These are phyloP conservation scores for Calephelis perditalis DNA, from an alignment of 2,888 invertebrate genomes.

Conservation along the genomic window DNA sequence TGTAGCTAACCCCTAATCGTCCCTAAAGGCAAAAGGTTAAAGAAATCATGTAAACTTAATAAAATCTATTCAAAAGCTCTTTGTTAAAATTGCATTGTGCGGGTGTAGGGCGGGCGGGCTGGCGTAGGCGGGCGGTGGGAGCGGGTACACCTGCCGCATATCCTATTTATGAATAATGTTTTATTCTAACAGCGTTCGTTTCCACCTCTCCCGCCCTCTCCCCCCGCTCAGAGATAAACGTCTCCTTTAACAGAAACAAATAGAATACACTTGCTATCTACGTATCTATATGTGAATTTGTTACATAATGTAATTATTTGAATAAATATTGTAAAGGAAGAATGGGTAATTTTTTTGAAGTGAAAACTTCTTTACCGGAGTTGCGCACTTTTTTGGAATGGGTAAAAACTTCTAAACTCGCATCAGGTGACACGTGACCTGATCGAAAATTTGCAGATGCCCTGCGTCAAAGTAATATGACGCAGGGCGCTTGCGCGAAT, in stretches of 20 bases:
- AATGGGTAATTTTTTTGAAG: too few species aligned
- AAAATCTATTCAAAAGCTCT: slow-evolving; percentile 23
- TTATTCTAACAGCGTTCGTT: slow-evolving; percentile 75
- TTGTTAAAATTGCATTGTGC: slow-evolving; percentile 37
- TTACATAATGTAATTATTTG: not conserved
- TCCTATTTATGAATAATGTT: slow-evolving; percentile 78
- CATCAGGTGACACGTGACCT: too few species aligned
- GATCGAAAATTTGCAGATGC: too few species aligned
- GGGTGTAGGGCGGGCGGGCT: slow-evolving; percentile 28
- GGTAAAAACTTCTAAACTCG: too few species aligned
- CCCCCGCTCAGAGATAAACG: slow-evolving; percentile 22
- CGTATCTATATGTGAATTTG: slow-evolving; percentile 4
- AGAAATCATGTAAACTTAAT: slow-evolving; percentile 11
- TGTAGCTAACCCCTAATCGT: too few species aligned
- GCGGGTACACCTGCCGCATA: slow-evolving; percentile 59
- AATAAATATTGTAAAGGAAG: too few species aligned
- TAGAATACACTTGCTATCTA: slow-evolving; percentile 2
- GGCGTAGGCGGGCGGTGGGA: slow-evolving; percentile 29
- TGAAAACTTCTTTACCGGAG: too few species aligned
- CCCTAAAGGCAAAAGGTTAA: not conserved
- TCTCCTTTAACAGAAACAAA: slow-evolving; percentile 16
- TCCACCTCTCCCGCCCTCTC: slow-evolving; percentile 35
- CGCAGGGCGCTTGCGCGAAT: too few species aligned
- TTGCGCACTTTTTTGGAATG: too few species aligned
- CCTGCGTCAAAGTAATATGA: too few species aligned